Percentiles rank a stretch among this genome's conserved stretches.
phyloP scores from a whole-genome alignment of 2,797 vertebrate species.

The Mycteria americana region DNA sequence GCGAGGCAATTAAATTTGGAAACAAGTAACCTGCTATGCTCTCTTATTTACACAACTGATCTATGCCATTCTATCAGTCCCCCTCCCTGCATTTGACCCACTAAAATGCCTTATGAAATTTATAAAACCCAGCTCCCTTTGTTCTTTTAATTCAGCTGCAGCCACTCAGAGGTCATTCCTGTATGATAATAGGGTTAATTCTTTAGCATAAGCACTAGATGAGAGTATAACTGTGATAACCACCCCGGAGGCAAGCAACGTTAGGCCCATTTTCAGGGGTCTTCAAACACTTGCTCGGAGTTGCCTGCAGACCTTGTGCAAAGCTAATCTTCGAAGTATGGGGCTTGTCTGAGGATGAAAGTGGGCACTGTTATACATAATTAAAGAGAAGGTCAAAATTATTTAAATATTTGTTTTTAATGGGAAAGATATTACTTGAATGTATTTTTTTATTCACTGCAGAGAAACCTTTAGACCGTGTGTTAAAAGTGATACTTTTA shows the following conservation, averaged over 20 bases:
- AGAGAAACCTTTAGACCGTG: neutral
- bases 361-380: neutral
- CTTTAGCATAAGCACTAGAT: neutral
- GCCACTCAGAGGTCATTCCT: neutral
- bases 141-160: neutral
- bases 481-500: neutral
- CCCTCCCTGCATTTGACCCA: neutral
- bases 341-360: conserved; percentile 3
- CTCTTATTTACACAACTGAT: neutral
- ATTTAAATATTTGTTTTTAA: conserved; percentile 29
- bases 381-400: neutral
- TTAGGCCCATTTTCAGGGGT: neutral
- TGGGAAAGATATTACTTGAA: neutral
- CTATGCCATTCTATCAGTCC: neutral
- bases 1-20: neutral
- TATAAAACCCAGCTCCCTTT: neutral
- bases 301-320: neutral
- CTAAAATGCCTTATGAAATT: neutral
- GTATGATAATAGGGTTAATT: neutral
- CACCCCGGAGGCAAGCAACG: neutral
- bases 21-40: neutral
- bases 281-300: conserved; percentile 23
- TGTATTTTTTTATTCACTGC: neutral
- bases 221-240: neutral
- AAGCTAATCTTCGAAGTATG: neutral